Conservation (phyloP, 2,888 invertebrate species). For the Tupiocoris notatus region DNA sequence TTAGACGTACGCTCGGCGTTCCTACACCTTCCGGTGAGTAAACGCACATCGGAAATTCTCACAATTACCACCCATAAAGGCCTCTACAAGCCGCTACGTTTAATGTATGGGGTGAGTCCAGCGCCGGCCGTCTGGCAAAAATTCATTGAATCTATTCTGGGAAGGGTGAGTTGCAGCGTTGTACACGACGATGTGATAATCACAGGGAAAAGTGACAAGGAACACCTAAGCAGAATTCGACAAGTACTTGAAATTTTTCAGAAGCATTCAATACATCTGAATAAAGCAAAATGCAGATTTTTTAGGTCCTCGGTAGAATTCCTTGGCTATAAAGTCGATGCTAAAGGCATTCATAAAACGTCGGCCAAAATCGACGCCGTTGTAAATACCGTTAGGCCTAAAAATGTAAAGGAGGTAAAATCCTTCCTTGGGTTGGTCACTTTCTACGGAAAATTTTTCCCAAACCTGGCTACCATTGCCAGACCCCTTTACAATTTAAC, state of each 20-base stretch:
- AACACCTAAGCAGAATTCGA: neutral
- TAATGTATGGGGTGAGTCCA: neutral
- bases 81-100: neutral
- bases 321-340: neutral
- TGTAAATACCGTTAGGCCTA: neutral
- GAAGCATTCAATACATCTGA: neutral
- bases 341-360: neutral
- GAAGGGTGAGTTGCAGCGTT: neutral
- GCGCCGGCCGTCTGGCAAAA: slow-evolving; percentile 8
- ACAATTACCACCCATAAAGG: slow-evolving; percentile 15
- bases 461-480: neutral
- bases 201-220: neutral
- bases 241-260: neutral
- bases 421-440: neutral
- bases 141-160: neutral
- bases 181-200: slow-evolving; percentile 10
- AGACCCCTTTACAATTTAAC: neutral
- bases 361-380: neutral
- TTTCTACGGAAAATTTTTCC: neutral
- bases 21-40: neutral
- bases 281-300: slow-evolving; percentile 10
- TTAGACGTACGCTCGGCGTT: slow-evolving; percentile 1
- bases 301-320: neutral
- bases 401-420: neutral
- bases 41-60: neutral